phyloP scores from a whole-genome alignment of 2,113 vertebrate species.

The Chauna torquata region DNA sequence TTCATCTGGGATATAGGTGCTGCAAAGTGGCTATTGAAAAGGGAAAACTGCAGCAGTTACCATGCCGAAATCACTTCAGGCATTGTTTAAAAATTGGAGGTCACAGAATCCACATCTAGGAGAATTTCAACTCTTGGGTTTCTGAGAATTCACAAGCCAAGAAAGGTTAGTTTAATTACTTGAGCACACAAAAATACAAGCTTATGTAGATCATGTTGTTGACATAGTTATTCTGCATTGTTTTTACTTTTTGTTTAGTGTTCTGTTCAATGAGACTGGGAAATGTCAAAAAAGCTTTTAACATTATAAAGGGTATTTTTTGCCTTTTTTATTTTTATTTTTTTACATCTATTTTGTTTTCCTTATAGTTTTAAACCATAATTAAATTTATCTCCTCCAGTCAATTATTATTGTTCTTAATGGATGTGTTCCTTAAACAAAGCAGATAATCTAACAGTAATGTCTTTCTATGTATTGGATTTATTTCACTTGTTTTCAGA shows the following conservation, averaged over 20 bases:
- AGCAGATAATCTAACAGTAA: not conserved
- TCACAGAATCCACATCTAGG: not conserved
- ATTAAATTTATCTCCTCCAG: not conserved
- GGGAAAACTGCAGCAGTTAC: not conserved
- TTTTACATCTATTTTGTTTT: not conserved
- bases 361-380: not conserved
- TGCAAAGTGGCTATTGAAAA: not conserved
- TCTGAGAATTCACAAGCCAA: not conserved
- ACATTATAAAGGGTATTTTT: not conserved
- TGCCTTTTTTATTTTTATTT: not conserved
- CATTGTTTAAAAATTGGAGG: not conserved
- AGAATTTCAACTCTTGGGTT: not conserved
- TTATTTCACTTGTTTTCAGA: not conserved
- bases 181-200: not conserved
- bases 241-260: not conserved
- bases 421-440: not conserved
- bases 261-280: not conserved
- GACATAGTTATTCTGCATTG: not conserved
- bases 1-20: slow-evolving; percentile 25
- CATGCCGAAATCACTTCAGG: not conserved
- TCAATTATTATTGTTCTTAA: not conserved
- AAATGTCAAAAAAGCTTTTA: not conserved
- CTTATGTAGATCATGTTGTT: not conserved
- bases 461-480: not conserved
- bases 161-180: not conserved